Base-by-base conservation (phyloP, 2,888 invertebrate species). In the Amphipyra tragopoginis region DNA sequence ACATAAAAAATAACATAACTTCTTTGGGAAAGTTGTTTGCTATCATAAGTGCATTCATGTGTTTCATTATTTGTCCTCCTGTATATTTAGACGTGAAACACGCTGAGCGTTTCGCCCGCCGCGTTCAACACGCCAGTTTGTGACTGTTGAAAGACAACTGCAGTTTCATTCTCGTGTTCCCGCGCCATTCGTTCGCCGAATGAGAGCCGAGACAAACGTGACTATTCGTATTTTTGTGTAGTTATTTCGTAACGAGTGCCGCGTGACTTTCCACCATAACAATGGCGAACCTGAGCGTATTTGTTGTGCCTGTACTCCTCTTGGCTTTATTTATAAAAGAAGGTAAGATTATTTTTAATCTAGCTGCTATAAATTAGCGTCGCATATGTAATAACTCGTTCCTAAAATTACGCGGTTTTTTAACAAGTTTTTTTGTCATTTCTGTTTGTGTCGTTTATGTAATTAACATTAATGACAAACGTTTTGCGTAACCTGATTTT, bases 241-340 rank as follows among this genome's bases (percentile, higher is more conserved):
- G 9, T 79, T 77, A 79, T 79, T 80, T 79, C 77, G 75, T 79
- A 74, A 80, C 71, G 70, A 77, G 82, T 75, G 76, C 68, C 79
- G 73, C 82, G 76, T 73, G 75, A 73, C 56, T 74, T 73, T 77
- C 68, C 77, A 65, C 50, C 47, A 69, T 66, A 74, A 87, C 73
- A 84, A 94, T 94, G 94, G 89, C 90, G 59, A 91, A 88, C 69
- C 80, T 93, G 34, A 81, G 87, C 44, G 66, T 93, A 45, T 75
- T 93, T 63, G 91, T 93, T 63, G 91, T 93, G 79, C 89, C 94
- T 38, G 87, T 93, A 58, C 84, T 94, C n/a, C 80, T 94, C 53
- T 75, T 93, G 52, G 93, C 92, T 39, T 72, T 91, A 59, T 91
- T 93, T 71, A 86, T 92, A 21, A 86, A 86, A 81, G 83, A 91